Evolutionary conservation across 64 coral and sea anemone genomes (phyloP), one percentile per base, ranked within the genome.

Genomic region (Stylophora pistillata): DNA sequence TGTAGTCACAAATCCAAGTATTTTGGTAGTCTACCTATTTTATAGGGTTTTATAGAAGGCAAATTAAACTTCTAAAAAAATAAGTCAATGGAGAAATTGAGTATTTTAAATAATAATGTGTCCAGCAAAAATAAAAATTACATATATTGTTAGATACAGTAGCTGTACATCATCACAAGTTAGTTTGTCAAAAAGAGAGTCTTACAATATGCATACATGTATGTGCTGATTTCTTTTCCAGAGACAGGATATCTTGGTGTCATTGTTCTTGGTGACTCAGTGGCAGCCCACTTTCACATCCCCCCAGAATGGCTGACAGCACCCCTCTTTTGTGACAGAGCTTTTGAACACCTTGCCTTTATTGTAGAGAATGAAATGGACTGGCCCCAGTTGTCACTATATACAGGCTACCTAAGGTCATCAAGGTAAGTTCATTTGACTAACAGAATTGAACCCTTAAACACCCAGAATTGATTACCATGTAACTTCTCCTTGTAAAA

Each of bases 231-330:
- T 11, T 28, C 21, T n/a, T 77, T 56, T 57, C 26, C 87, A 96
- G 95, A 95, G 27, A 93, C 93, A 88, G 91, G 93, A 9, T 86
- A 95, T 74, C 91, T 92, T 83, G 97, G 97, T 59, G 74, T 95
- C 9, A 93, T 99, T 86, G 97, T 90, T 30, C 76, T 99, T 30
- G 97, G 97, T 23, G 97, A 99, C 80, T 99, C 97, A 37, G 93
- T 91, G 21, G 90, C 93, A 18, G 97, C 76, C 12, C 97, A 99
- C 73, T 99, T 99, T 68, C 93, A 89, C 55, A 86, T 99, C 28
- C 97, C 97, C 60, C 93, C 97, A 78, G 90, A 93, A 41, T 99
- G 97, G 97, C 72, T 99, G 16, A 99, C 87, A 37, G 82, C 97
- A 60, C 86, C 72, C 33, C 78, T 90, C 53, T 31, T 95, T 14